Conservation (phyloP, 2,797 vertebrate genomes). For the Orientallactaga sibirica region DNA sequence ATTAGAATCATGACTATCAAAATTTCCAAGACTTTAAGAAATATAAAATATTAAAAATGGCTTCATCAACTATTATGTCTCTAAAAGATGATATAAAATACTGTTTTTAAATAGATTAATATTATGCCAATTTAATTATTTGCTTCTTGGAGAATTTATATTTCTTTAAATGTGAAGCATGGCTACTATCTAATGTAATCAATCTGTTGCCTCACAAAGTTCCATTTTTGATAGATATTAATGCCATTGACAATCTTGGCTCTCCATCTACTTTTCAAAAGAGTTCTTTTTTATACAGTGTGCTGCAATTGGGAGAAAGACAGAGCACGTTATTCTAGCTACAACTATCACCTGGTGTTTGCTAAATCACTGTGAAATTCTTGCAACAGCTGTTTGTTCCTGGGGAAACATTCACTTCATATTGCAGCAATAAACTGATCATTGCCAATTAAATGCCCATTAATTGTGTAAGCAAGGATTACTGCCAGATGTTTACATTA, state of each 20-base stretch:
- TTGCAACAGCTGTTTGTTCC: constrained; percentile 96
- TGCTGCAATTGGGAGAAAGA: constrained; percentile 76
- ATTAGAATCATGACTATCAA: constrained; percentile 76
- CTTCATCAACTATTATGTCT: constrained; percentile 42
- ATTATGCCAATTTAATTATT: constrained; percentile 59
- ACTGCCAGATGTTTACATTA: constrained; percentile 97
- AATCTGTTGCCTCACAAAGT: constrained; percentile 60
- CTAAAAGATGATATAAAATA: constrained; percentile 70
- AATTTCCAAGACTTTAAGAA: constrained; percentile 69
- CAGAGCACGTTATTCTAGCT: constrained; percentile 87
- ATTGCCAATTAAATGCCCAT: constrained; percentile 99
- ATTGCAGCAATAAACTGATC: constrained; percentile 97
- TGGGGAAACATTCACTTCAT: constrained; percentile 94
- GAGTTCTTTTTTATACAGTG: constrained; percentile 52
- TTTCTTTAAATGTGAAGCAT: constrained; percentile 55
- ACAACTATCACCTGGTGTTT: constrained; percentile 92
- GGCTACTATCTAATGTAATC: constrained; percentile 65
- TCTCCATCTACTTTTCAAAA: constrained; percentile 65
- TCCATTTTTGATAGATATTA: constrained; percentile 71
- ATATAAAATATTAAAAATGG: constrained; percentile 74
- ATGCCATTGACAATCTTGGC: constrained; percentile 47
- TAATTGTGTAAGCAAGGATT: constrained; percentile 98
- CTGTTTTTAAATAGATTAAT: constrained; percentile 61
- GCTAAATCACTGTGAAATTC: constrained; percentile 93
- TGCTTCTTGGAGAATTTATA: constrained; percentile 55